Evolutionary conservation across 1,140 invertebrate genomes (phyloP).

Genomic region (Lucilia sericata): DNA sequence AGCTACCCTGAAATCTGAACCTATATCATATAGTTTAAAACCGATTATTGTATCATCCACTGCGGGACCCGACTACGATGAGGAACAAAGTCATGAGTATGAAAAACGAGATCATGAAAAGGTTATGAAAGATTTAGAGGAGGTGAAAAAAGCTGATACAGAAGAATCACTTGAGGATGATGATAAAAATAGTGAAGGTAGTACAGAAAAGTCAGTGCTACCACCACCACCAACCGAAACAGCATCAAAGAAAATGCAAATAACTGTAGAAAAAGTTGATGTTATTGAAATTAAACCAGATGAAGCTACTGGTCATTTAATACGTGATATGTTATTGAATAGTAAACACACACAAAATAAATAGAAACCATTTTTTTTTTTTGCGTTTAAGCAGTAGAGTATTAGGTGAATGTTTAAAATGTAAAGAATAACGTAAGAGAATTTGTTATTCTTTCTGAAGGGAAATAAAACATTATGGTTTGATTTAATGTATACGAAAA

Average conservation of each 20-base stretch:
- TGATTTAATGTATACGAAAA: no score
- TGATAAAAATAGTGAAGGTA: background rate
- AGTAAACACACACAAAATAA: background rate
- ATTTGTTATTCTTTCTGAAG: no score
- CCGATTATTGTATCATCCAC: constrained; percentile 55
- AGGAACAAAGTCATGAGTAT: constrained; percentile 50
- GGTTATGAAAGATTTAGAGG: constrained; percentile 45
- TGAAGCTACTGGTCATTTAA: constrained; percentile 63
- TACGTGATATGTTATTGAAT: constrained; percentile 51
- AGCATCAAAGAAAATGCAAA: constrained; percentile 55
- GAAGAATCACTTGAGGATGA: background rate
- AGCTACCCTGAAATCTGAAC: constrained; percentile 47
- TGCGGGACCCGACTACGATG: constrained; percentile 45
- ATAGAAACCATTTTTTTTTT: background rate
- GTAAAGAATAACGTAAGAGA: no score
- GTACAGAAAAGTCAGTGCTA: background rate
- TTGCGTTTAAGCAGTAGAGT: background rate
- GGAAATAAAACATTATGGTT: no score
- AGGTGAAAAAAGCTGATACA: constrained; percentile 39
- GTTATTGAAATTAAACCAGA: constrained; percentile 67
- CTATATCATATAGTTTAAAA: constrained; percentile 52
- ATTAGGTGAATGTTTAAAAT: background rate
- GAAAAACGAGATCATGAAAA: constrained; percentile 57
- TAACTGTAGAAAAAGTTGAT: constrained; percentile 62
- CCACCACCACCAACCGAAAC: background rate